A percentile compares a stretch with the other conserved stretches of the same genome.
These are phyloP conservation scores for Chlorops oryzae DNA, from an alignment of 1,140 invertebrate genomes.

Conservation along the genomic window DNA sequence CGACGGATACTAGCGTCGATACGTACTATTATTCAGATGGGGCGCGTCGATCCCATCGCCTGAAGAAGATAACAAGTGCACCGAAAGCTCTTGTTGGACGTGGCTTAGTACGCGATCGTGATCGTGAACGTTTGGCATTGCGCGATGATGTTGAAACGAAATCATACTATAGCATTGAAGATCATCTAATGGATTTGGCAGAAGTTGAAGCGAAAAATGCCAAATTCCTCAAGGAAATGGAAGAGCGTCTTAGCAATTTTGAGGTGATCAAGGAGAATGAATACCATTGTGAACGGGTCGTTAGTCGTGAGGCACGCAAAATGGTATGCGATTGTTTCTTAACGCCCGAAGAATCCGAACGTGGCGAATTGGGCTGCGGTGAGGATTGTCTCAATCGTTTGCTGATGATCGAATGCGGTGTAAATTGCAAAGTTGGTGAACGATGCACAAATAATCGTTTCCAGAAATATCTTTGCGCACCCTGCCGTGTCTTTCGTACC, in stretches of 20 bases:
- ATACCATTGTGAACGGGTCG: constrained; percentile 72
- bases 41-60: constrained; percentile 39
- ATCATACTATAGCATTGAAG: constrained; percentile 25
- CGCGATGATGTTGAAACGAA: constrained; percentile 14
- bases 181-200: constrained; percentile 33
- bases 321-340: constrained; percentile 95
- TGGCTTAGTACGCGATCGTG: constrained; percentile 20
- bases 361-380: constrained; percentile 82
- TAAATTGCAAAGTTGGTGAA: constrained; percentile 77
- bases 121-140: constrained; percentile 18
- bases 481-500: constrained; percentile 83
- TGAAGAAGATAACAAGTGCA: constrained; percentile 35
- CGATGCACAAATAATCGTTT: constrained; percentile 92
- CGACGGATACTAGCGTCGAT: constrained; percentile 4
- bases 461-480: constrained; percentile 78
- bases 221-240: constrained; percentile 37
- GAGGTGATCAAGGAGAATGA: constrained; percentile 76
- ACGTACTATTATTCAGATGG: background rate
- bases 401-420: constrained; percentile 96
- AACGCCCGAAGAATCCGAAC: constrained; percentile 77
- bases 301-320: constrained; percentile 80
- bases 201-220: constrained; percentile 36
- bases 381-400: constrained; percentile 95
- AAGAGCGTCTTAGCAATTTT: constrained; percentile 70
- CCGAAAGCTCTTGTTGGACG: constrained; percentile 25